These are phyloP conservation scores for Trissolcus brochymenae DNA, from an alignment of 2,888 invertebrate species.

Conservation along the genomic window DNA sequence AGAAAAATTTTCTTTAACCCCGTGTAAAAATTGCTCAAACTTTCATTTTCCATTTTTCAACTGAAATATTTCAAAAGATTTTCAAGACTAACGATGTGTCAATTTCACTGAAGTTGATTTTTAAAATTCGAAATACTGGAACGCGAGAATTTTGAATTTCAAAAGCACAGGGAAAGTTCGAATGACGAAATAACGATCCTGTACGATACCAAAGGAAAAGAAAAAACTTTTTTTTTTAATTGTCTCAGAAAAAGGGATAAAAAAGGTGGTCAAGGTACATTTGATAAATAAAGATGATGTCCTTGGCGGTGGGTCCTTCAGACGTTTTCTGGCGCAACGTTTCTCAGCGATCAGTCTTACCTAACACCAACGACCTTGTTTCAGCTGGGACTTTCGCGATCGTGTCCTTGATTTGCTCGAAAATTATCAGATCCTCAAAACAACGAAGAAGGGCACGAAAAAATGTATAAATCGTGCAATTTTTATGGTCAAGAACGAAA, in stretches of 20 bases:
- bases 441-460: neutral
- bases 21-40: neutral
- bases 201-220: neutral
- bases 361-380: slow-evolving; percentile 48
- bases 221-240: too few species aligned
- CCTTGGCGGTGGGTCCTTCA: slow-evolving; percentile 44
- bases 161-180: neutral
- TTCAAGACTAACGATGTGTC: too few species aligned
- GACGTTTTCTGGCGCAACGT: slow-evolving; percentile 34
- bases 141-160: neutral
- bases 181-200: neutral
- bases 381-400: slow-evolving; percentile 37
- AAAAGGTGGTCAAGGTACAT: slow-evolving; percentile 24
- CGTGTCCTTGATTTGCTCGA: slow-evolving; percentile 33
- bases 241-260: too few species aligned
- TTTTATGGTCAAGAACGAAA: too few species aligned
- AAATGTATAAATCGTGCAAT: too few species aligned
- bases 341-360: slow-evolving; percentile 48
- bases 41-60: slow-evolving; percentile 6
- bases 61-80: too few species aligned
- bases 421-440: too few species aligned
- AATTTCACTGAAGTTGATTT: too few species aligned
- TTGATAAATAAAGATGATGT: slow-evolving; percentile 45
- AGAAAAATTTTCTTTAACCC: too few species aligned
- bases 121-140: too few species aligned